Base-by-base conservation (phyloP, 2,888 invertebrate genomes). In the Eristalis pertinax region DNA sequence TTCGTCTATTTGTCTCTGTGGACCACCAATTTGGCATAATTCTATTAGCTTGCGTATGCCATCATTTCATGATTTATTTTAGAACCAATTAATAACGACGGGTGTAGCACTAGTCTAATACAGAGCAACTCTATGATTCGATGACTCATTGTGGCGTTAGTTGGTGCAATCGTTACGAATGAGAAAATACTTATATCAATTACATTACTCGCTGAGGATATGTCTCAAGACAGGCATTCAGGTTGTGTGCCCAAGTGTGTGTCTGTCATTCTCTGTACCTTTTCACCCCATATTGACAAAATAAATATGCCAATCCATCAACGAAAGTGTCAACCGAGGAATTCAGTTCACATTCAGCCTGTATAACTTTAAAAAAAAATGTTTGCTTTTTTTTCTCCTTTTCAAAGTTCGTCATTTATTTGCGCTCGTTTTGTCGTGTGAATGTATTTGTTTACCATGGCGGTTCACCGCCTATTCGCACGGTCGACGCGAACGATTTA, bases 251-350 rank as follows among this genome's bases (percentile, higher is more conserved):
- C 26, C 26, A 24, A 15, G 26, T 29, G 26, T 5, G 24, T 60
- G 13, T 60, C 26, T 60, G 60, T 29, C 24, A 60, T 11, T 19
- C 8, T 19, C n/a, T 22, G 50, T 29, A 60, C n/a, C 26, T 24
- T 13, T 69, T 50, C 63, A 26, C 41, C 41, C 15, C 58, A 11
- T 22, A 64, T 26, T 70, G 19, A 58, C 58, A 63, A 41, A 29
- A 62, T 11, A 68, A 68, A 74, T 74, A 63, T 68, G 26, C 50
- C 74, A 80, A 75, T 81, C 50, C 56, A 81, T 81, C 81, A 81
- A 68, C 38, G 38, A 50, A 64, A 41, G 35, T 81, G 69, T 75
- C 81, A 74, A 4, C 22, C 50, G 35, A 41, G 58, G 68, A 64
- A 81, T 81, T 69, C 24, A 22, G 29, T 38, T 50, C 41, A 69